A percentile compares a stretch with the other conserved stretches of the same genome.
Evolutionary conservation across 2,797 vertebrate genomes (phyloP).

Genomic region (Sandelia bainsii): DNA sequence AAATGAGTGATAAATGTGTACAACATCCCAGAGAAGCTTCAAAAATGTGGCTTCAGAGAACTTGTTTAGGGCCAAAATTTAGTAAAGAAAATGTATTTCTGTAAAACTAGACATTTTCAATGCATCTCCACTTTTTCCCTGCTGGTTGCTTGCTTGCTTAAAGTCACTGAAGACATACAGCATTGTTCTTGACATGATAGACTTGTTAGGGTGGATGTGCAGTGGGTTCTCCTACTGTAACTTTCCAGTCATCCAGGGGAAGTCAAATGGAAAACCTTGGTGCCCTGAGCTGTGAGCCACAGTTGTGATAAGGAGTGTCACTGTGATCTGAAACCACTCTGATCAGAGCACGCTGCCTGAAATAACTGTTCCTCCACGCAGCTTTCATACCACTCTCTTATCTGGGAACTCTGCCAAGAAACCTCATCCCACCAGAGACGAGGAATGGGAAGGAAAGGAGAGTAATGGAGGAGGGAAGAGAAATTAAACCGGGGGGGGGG

Average conservation of each 20-base stretch:
- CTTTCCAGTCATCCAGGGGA: constrained; percentile 68
- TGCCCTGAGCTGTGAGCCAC: constrained; percentile 48
- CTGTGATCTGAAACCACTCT: constrained; percentile 73
- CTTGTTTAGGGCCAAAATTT: not conserved
- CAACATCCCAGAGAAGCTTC: not conserved
- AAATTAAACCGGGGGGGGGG: constrained; percentile 41
- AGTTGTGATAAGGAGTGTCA: constrained; percentile 65
- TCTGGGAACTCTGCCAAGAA: constrained; percentile 82
- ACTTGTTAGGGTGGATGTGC: constrained; percentile 38
- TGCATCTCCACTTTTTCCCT: not conserved
- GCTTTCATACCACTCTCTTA: constrained; percentile 75
- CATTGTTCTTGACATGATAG: constrained; percentile 34
- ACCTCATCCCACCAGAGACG: constrained; percentile 73
- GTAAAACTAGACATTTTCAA: not conserved
- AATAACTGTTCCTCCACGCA: constrained; percentile 72
- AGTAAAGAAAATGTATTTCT: not conserved
- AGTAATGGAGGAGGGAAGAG: constrained; percentile 38
- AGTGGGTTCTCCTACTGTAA: constrained; percentile 21
- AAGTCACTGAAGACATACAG: constrained; percentile 12
- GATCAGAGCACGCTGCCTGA: constrained; percentile 72
- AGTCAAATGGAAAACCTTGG: constrained; percentile 46
- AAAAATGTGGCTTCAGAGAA: not conserved
- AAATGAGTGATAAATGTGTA: not conserved
- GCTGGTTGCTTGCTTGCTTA: not conserved
- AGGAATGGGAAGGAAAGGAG: constrained; percentile 38